Conservation (phyloP, 2,888 invertebrate genomes). For the Drosophila infuscata region DNA sequence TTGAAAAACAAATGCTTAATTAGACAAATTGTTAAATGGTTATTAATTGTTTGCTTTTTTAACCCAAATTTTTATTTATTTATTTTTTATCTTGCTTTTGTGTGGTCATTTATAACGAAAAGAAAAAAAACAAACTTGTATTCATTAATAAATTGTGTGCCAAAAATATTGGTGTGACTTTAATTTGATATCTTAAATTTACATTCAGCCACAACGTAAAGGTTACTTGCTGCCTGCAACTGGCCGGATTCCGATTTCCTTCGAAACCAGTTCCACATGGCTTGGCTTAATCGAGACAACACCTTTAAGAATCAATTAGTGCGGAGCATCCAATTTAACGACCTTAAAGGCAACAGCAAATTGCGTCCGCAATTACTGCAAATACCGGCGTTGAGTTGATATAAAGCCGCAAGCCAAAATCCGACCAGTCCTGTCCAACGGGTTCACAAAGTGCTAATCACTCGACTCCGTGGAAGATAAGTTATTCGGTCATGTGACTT, state of each 20-base stretch:
- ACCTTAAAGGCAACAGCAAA: constrained; percentile 60
- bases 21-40: background rate
- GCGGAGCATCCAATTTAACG: constrained; percentile 50
- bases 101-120: background rate
- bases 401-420: constrained; percentile 47
- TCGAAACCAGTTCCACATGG: constrained; percentile 38
- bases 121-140: background rate
- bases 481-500: constrained; percentile 53
- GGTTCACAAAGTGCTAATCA: constrained; percentile 45
- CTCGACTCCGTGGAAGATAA: constrained; percentile 19
- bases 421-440: constrained; percentile 49
- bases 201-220: background rate
- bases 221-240: constrained; percentile 10
- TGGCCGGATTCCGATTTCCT: constrained; percentile 38
- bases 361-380: constrained; percentile 59
- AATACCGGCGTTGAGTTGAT: constrained; percentile 49
- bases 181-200: constrained; percentile 1
- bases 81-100: background rate
- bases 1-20: background rate
- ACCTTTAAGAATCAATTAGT: constrained; percentile 75
- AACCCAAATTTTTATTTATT: background rate
- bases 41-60: background rate
- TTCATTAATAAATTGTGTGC: background rate
- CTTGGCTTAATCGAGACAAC: constrained; percentile 37
- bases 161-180: background rate